Conservation (phyloP, 1,140 invertebrate genomes). For the Hyles vespertilio region DNA sequence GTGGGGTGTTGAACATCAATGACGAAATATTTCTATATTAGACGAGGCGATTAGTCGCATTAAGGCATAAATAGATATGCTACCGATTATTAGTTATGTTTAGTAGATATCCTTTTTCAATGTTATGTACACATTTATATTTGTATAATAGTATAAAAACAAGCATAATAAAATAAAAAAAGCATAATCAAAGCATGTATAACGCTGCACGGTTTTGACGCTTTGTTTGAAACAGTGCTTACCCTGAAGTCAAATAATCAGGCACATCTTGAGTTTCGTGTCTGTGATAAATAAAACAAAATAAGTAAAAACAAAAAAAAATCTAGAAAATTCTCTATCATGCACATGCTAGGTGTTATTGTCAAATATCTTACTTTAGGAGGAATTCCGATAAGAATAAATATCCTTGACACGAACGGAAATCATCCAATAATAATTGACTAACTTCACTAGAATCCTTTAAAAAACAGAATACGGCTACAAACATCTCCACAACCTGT, state of each 20-base stretch:
- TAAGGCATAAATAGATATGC: no score
- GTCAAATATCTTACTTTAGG: conserved; percentile 83
- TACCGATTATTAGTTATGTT: no score
- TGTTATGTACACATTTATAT: no score
- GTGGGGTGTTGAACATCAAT: no score
- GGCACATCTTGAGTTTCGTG: conserved; percentile 69
- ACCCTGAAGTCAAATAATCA: conserved; percentile 73
- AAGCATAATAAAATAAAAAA: no score
- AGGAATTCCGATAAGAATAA: conserved; percentile 96
- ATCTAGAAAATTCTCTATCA: conserved; percentile 19
- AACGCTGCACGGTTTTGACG: no score
- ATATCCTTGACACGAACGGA: conserved; percentile 95
- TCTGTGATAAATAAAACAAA: conserved; percentile 69
- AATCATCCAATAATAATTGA: conserved; percentile 95
- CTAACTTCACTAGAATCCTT: conserved; percentile 99
- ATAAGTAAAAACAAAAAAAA: conserved; percentile 43
- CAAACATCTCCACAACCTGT: conserved; percentile 96
- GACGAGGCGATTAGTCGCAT: no score
- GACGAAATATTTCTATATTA: no score
- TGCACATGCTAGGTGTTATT: conserved; percentile 29
- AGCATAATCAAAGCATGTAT: no score
- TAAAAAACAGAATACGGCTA: conserved; percentile 97
- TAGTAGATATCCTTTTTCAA: no score
- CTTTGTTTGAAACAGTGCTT: conserved; percentile 33
- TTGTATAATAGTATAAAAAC: no score